Percentiles rank a stretch among this genome's conserved stretches.
Conservation (phyloP, 2,888 invertebrate species). For the Thyatira batis region DNA sequence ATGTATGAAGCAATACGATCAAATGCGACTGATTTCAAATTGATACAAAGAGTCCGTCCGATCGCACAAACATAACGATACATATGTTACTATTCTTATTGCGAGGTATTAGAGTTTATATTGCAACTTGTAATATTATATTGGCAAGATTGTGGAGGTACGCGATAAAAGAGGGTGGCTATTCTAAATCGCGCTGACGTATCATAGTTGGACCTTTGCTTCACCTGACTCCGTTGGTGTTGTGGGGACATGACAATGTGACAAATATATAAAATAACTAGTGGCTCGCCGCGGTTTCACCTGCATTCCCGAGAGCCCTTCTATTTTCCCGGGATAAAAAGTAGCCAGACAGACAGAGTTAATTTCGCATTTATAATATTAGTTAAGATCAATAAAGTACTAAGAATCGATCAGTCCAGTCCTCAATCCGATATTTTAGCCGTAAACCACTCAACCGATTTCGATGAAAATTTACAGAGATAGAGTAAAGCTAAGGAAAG, state of each 20-base stretch:
- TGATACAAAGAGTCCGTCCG: slow-evolving; percentile 56
- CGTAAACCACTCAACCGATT: too few species aligned
- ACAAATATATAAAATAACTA: neutral
- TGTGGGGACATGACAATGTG: slow-evolving; percentile 44
- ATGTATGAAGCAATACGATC: slow-evolving; percentile 55
- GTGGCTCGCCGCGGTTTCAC: too few species aligned
- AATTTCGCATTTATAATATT: too few species aligned
- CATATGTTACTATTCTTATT: slow-evolving; percentile 20
- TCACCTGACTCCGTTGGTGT: slow-evolving; percentile 67
- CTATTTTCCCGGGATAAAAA: too few species aligned
- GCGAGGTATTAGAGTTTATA: slow-evolving; percentile 13
- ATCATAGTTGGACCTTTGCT: slow-evolving; percentile 67
- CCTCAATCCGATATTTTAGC: too few species aligned
- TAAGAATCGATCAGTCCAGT: too few species aligned
- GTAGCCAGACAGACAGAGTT: neutral
- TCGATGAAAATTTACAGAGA: too few species aligned
- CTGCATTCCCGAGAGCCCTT: too few species aligned
- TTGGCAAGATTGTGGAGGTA: slow-evolving; percentile 21
- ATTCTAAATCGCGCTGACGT: slow-evolving; percentile 77
- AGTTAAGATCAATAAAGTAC: too few species aligned
- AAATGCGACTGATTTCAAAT: slow-evolving; percentile 71
- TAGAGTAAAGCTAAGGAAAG: too few species aligned
- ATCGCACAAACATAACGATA: slow-evolving; percentile 39
- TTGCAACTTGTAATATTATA: slow-evolving; percentile 11
- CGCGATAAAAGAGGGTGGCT: slow-evolving; percentile 73